Evolutionary conservation across 2,113 vertebrate genomes (phyloP).

Genomic region (Melanostigma gelatinosum): DNA sequence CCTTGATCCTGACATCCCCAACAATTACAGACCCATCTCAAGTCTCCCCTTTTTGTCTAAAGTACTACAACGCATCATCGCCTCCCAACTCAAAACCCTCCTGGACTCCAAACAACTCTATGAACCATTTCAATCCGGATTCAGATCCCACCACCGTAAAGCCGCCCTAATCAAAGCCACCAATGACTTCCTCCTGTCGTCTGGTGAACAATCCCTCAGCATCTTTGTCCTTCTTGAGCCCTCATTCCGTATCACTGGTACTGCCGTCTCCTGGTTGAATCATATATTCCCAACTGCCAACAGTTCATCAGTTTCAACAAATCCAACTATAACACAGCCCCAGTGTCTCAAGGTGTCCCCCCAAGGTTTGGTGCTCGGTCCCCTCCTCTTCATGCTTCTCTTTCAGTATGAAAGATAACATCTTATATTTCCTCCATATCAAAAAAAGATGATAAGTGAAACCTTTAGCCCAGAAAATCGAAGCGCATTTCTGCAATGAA

Average conservation of each 20-base stretch:
- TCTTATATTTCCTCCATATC: neutral
- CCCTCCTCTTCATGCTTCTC: neutral
- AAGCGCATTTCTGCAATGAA: constrained; percentile 9
- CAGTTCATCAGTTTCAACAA: neutral
- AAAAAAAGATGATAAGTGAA: neutral
- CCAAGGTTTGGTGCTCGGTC: neutral
- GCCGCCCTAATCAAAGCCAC: neutral
- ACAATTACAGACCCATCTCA: neutral
- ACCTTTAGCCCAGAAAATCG: constrained; percentile 23
- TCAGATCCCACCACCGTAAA: too few species aligned
- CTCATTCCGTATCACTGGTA: too few species aligned
- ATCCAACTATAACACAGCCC: too few species aligned
- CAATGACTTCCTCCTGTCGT: neutral
- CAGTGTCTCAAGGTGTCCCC: neutral
- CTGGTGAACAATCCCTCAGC: neutral
- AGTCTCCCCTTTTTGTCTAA: neutral
- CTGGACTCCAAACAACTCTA: neutral
- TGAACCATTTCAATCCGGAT: too few species aligned
- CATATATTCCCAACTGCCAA: neutral
- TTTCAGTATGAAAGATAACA: constrained; percentile 8
- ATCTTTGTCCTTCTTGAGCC: neutral
- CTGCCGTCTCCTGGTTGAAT: neutral
- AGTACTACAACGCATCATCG: neutral
- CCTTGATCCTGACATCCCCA: neutral
- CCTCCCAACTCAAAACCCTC: neutral